Conservation (phyloP, 2,888 invertebrate species). For the Tiliacea citrago region DNA sequence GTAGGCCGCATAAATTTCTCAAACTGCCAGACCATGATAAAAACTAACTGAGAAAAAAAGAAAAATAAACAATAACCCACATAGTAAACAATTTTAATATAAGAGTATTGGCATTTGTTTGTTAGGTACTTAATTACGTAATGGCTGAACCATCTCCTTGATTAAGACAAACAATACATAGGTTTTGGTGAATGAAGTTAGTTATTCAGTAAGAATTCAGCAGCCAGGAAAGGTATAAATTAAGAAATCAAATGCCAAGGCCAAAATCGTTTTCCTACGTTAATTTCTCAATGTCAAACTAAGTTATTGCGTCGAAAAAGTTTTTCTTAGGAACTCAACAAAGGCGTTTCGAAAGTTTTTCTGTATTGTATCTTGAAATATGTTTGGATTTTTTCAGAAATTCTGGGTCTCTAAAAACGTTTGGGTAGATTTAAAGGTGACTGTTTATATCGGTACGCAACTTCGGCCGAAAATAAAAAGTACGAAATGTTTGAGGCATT, state of each 20-base stretch:
- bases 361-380: background rate
- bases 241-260: background rate
- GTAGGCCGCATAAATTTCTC: too few relatives aligned
- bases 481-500: background rate
- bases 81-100: too few relatives aligned
- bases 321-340: constrained; percentile 1
- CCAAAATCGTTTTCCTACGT: constrained; percentile 1
- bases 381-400: background rate
- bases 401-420: background rate
- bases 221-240: background rate
- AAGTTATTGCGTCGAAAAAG: background rate
- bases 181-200: background rate
- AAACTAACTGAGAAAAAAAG: too few relatives aligned
- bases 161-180: background rate
- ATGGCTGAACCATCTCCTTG: background rate
- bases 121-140: background rate
- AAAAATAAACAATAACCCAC: too few relatives aligned
- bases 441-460: background rate
- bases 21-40: too few relatives aligned
- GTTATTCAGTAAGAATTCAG: background rate
- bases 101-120: too few relatives aligned
- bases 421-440: background rate
- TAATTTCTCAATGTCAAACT: constrained; percentile 17
- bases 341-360: constrained; percentile 5
- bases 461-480: background rate